These are phyloP conservation scores for Tetranychus piercei DNA, from an alignment of 2,888 invertebrate species.

Conservation along the genomic window DNA sequence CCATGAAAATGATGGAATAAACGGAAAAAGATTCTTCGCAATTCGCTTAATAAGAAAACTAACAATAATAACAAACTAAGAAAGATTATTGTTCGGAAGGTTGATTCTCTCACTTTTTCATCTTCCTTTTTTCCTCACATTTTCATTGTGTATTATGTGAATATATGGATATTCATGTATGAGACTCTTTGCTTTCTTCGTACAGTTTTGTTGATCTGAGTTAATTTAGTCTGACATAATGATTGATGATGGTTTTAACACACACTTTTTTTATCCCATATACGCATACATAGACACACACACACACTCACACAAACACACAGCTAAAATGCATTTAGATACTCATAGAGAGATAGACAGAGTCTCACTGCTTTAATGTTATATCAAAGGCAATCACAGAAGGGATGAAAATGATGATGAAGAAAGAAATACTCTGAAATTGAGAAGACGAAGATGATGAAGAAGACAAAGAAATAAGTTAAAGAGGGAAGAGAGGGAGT, in stretches of 20 bases:
- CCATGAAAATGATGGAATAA: too few relatives aligned
- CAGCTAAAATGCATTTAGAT: not conserved
- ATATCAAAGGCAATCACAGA: not conserved
- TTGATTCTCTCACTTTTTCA: too few relatives aligned
- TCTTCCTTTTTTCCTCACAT: too few relatives aligned
- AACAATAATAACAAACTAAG: too few relatives aligned
- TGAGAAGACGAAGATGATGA: constrained; percentile 3
- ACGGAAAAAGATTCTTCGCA: too few relatives aligned
- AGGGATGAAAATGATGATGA: not conserved
- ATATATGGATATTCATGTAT: not conserved
- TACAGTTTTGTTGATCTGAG: constrained; percentile 23
- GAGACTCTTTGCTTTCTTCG: not conserved
- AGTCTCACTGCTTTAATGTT: not conserved
- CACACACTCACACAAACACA: not conserved
- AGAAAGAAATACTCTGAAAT: not conserved
- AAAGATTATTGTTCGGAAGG: too few relatives aligned
- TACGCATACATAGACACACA: constrained; percentile 7
- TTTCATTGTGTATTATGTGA: not conserved
- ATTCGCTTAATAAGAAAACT: too few relatives aligned
- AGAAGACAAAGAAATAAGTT: constrained; percentile 3
- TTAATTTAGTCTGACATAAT: constrained; percentile 28
- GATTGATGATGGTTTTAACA: constrained; percentile 25
- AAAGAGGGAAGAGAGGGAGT: constrained; percentile 17
- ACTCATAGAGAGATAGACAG: not conserved
- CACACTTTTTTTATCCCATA: constrained; percentile 16